phyloP scores from a whole-genome alignment of 2,113 vertebrate genomes.

The Labeo catla region DNA sequence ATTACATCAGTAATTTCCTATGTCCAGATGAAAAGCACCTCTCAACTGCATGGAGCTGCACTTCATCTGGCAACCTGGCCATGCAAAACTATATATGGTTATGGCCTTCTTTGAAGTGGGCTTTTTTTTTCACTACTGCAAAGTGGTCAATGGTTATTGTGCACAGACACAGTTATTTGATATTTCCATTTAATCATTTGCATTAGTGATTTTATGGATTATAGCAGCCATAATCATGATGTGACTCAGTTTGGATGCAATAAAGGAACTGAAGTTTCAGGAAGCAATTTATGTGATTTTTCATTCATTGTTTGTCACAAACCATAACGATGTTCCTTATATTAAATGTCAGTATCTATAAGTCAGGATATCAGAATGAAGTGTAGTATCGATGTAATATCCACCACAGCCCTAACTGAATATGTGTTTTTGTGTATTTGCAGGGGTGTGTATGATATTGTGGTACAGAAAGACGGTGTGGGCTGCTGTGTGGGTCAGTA shows the following conservation, averaged over 20 bases:
- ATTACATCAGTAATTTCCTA: neutral
- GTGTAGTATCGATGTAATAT: neutral
- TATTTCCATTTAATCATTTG: neutral
- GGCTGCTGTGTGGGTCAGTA: conserved; percentile 90
- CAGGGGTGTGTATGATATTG: conserved; percentile 93
- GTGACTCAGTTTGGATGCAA: neutral
- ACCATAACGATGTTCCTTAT: neutral
- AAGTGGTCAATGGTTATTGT: neutral
- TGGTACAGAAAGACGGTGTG: conserved; percentile 84
- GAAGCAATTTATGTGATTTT: neutral
- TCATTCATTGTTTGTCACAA: neutral
- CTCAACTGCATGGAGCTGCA: neutral
- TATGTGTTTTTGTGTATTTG: neutral
- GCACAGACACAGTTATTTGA: neutral
- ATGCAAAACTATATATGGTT: neutral
- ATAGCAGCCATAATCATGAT: neutral
- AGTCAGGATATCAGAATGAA: neutral
- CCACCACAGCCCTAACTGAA: neutral
- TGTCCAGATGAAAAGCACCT: neutral
- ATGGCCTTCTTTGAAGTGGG: neutral
- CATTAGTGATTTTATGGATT: neutral
- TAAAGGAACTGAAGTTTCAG: neutral
- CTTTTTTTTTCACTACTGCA: neutral
- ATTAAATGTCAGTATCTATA: neutral
- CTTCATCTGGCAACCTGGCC: neutral